Conservation (phyloP, 2,888 invertebrate genomes). For the Geotrupes spiniger region DNA sequence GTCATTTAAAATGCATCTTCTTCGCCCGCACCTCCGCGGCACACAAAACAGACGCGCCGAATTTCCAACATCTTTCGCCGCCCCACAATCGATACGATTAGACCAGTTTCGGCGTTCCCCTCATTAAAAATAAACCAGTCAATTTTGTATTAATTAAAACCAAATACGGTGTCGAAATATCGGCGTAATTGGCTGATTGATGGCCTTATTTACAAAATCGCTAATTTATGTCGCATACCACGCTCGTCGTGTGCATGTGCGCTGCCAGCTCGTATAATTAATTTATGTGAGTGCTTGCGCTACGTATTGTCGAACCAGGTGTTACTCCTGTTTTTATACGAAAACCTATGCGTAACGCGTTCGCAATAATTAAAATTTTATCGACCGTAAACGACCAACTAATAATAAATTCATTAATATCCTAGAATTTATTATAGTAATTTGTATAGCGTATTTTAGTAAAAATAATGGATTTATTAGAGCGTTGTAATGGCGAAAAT, state of each 20-base stretch:
- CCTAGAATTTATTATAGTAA: too few relatives aligned
- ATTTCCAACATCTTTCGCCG: slow-evolving; percentile 24
- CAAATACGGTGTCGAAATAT: neutral
- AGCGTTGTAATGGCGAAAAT: too few relatives aligned
- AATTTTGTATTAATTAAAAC: slow-evolving; percentile 6
- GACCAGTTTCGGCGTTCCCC: neutral
- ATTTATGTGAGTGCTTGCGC: neutral
- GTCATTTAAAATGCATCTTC: slow-evolving; percentile 26
- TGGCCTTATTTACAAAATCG: slow-evolving; percentile 2
- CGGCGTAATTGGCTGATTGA: slow-evolving; percentile 1
- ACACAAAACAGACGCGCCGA: slow-evolving; percentile 26
- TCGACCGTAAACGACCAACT: too few relatives aligned
- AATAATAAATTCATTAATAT: too few relatives aligned
- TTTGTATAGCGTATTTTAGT: too few relatives aligned
- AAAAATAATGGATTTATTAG: too few relatives aligned
- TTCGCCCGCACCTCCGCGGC: slow-evolving; percentile 22
- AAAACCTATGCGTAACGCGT: too few relatives aligned
- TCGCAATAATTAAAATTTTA: too few relatives aligned
- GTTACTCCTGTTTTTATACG: too few relatives aligned
- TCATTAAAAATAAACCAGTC: slow-evolving; percentile 2
- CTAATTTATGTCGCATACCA: neutral
- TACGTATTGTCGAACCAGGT: too few relatives aligned
- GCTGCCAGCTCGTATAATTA: neutral
- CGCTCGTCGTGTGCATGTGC: neutral
- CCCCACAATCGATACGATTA: too few relatives aligned